Evolutionary conservation across 1,140 invertebrate species (phyloP), one percentile per base, ranked within the genome.

Genomic region (Dinothrombium tinctorium): DNA sequence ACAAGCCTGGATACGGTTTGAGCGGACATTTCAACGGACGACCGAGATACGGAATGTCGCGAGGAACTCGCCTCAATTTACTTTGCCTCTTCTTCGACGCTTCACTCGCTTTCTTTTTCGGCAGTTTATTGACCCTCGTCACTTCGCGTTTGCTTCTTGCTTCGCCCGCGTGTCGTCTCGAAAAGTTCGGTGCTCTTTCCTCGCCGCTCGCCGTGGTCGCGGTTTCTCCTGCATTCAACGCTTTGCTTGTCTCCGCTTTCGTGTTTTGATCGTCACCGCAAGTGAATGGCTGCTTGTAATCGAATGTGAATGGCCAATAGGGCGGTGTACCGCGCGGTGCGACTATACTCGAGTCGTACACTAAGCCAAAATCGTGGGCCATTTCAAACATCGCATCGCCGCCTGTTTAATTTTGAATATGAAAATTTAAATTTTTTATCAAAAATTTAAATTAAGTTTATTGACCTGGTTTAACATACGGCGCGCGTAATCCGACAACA

Each of bases 241-340:
- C 7, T 28, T 7, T 7, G n/a, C 7, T 28, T n/a, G 7, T 28
- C n/a, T 8, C 7, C n/a, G 26, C n/a, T 28, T 28, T 28, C n/a
- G 7, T 28, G 26, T 28, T 28, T 28, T 28, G 7, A n/a, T 8
- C n/a, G 7, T 28, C n/a, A n/a, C 15, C 8, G 58, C 82, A 87
- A 58, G 84, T 78, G 54, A 87, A 81, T 14, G 82, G 73, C 47
- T 86, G 80, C 59, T 78, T 79, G 56, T 77, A 82, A 57, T 89
- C 82, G 1, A 87, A 65, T 2, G 84, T 87, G 59, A 89, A 89
- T 0, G 84, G 84, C 84, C 84, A 90, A 32, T 86, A 71, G n/a
- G 83, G 82, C 22, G 73, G 64, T 45, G 69, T 67, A 1, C 69
- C 56, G n/a, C 77, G 76, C 2, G 81, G 80, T 20, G 78, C 76